Evolutionary conservation across 1,140 invertebrate genomes (phyloP).

Genomic region (Aphelenchoides avenae): DNA sequence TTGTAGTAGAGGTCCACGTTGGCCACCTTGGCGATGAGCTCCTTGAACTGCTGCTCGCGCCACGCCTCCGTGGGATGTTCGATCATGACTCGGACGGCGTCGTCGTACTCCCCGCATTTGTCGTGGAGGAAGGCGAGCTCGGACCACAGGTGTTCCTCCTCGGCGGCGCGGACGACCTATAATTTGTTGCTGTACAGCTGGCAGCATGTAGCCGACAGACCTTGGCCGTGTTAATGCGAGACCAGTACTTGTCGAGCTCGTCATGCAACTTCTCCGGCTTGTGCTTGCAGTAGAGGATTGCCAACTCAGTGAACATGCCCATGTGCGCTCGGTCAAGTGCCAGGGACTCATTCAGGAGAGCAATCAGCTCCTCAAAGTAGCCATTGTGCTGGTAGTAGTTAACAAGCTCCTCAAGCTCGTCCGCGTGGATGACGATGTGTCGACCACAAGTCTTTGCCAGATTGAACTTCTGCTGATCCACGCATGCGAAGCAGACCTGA

Average conservation of each 20-base stretch:
- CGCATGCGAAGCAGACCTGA: slow-evolving; percentile 93
- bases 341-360: slow-evolving; percentile 87
- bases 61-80: slow-evolving; percentile 96
- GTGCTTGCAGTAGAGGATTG: slow-evolving; percentile 97
- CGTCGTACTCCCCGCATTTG: slow-evolving; percentile 99
- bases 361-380: slow-evolving; percentile 95
- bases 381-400: slow-evolving; percentile 94
- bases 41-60: slow-evolving; percentile 98
- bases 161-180: slow-evolving; percentile 83
- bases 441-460: slow-evolving; percentile 98
- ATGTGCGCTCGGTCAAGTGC: slow-evolving; percentile 94
- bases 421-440: slow-evolving; percentile 98
- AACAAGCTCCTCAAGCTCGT: slow-evolving; percentile 96
- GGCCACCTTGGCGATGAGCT: slow-evolving; percentile 91
- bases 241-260: slow-evolving; percentile 98
- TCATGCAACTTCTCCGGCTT: slow-evolving; percentile 98
- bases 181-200: too few relatives aligned
- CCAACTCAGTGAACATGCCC: slow-evolving; percentile 99
- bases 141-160: slow-evolving; percentile 96
- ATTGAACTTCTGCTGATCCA: slow-evolving; percentile 94
- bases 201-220: slow-evolving; percentile 63
- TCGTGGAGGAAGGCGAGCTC: slow-evolving; percentile 98
- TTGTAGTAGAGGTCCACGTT: slow-evolving; percentile 99
- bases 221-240: slow-evolving; percentile 98
- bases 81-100: slow-evolving; percentile 98